phyloP scores from a whole-genome alignment of 2,113 vertebrate species.

The Corythaeola cristata region DNA sequence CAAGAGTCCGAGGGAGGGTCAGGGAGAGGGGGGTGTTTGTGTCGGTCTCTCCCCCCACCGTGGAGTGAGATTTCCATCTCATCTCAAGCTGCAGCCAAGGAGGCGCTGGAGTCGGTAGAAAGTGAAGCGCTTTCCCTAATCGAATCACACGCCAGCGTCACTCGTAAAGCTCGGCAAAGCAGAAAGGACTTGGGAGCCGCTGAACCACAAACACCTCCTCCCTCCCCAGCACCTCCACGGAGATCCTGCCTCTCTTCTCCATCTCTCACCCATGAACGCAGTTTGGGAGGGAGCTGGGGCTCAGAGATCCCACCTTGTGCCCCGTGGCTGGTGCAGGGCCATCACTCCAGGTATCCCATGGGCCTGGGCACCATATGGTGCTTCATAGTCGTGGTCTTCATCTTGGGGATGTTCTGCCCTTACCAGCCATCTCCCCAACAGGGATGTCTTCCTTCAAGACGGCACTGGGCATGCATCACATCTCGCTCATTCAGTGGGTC shows the following conservation, averaged over 20 bases:
- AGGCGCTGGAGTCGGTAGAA: background rate
- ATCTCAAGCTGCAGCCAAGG: background rate
- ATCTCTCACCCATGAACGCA: accelerated
- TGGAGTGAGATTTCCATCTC: background rate
- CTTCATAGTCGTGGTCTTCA: background rate
- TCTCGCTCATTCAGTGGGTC: background rate
- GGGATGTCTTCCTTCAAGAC: background rate
- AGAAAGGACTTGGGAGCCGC: slow-evolving; percentile 43
- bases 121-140: slow-evolving; percentile 48
- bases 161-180: slow-evolving; percentile 58
- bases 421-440: background rate
- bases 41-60: background rate
- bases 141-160: slow-evolving; percentile 58
- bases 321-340: too few relatives aligned
- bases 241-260: background rate
- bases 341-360: accelerated
- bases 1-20: accelerated
- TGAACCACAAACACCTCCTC: slow-evolving; percentile 25
- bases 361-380: background rate
- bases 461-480: accelerated
- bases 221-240: accelerated
- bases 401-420: background rate
- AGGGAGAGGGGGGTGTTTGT: background rate
- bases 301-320: background rate
- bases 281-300: background rate